These are phyloP conservation scores for Drosophila pachea DNA, from an alignment of 1,140 invertebrate species.

Conservation along the genomic window DNA sequence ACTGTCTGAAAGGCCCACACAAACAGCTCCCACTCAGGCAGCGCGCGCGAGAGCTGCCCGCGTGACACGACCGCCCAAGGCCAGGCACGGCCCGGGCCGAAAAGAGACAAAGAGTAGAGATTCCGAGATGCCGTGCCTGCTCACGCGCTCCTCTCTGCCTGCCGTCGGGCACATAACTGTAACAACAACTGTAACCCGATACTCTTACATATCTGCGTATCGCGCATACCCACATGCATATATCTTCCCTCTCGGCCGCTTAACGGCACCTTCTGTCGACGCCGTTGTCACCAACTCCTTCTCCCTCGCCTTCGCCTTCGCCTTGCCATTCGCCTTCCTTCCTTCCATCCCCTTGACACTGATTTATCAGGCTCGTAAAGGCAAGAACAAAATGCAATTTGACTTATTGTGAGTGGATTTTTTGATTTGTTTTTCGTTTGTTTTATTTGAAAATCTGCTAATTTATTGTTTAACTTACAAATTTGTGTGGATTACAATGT, in stretches of 20 bases:
- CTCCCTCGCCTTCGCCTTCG: background rate
- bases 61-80: slow-evolving; percentile 15
- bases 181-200: slow-evolving; percentile 25
- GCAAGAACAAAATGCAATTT: slow-evolving; percentile 44
- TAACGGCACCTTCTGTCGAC: slow-evolving; percentile 58
- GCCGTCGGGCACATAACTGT: slow-evolving; percentile 6
- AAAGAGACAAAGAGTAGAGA: background rate
- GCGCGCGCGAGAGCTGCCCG: slow-evolving; percentile 3
- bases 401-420: slow-evolving; percentile 33
- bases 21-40: background rate
- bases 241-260: slow-evolving; percentile 27
- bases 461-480: slow-evolving; percentile 58
- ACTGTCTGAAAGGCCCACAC: slow-evolving; percentile 45
- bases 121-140: background rate
- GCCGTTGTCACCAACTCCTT: slow-evolving; percentile 12
- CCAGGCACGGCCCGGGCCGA: too few species aligned
- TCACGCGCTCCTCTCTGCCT: slow-evolving; percentile 16
- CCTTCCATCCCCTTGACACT: slow-evolving; percentile 10
- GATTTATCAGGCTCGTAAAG: slow-evolving; percentile 64
- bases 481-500: slow-evolving; percentile 62
- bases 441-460: slow-evolving; percentile 68
- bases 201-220: slow-evolving; percentile 11
- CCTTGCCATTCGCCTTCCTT: too few species aligned
- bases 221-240: background rate
- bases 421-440: slow-evolving; percentile 48